Evolutionary conservation across 2,113 vertebrate species (phyloP), one percentile per base, ranked within the genome.

Genomic region (Heptranchias perlo): DNA sequence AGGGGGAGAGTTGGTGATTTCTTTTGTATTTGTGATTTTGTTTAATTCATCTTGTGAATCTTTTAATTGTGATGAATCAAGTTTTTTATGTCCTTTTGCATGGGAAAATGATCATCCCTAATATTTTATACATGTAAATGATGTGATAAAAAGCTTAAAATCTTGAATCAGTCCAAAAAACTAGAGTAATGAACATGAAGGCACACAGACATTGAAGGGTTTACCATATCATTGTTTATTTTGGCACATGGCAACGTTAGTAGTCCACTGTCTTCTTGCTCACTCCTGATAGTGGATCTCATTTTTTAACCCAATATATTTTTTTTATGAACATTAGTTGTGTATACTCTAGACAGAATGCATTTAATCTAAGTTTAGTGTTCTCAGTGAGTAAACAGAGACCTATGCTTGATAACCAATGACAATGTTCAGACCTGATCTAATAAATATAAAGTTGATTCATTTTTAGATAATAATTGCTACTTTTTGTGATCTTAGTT

Each of bases 171-270:
- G 44, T 82, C 44, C 4, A 2, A 82, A 44, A 82, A 39, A 82
- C n/a, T 82, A 14, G 10, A 82, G 76, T 21, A 82, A 82, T 82
- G 76, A 44, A 82, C 44, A 76, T 7, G 28, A 76, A 76, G 31
- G 3, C 69, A 44, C 76, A 82, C n/a, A 82, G n/a, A 44, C 76
- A 39, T 44, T 82, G 76, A 82, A 82, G 76, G 76, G 44, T 44
- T 82, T 82, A 44, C 39, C n/a, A 82, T 44, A 82, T 82, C n/a
- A 82, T 82, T 82, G 76, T 82, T 82, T 82, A 82, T 44, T 82
- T 82, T 82, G 76, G 39, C 76, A n/a, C n/a, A 82, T 82, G 76
- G 76, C 39, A 82, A 44, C 44, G 76, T 4, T 82, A 82, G 44
- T 82, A 82, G 44, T 82, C 76, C 31, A 28, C 31, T 39, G 3